Base-by-base conservation (phyloP, 2,888 invertebrate genomes). In the Aplocera efformata region DNA sequence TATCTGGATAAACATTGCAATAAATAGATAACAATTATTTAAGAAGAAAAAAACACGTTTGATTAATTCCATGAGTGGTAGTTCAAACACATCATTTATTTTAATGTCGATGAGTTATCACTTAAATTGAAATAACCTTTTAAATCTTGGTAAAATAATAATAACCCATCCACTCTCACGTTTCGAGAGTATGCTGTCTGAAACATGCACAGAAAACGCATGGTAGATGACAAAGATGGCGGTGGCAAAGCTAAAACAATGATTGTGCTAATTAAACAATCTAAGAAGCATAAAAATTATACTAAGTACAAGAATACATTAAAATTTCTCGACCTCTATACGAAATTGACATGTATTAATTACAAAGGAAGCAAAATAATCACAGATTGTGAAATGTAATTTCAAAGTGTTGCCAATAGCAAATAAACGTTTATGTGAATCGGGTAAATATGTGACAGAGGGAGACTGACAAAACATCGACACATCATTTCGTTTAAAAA, bases 401-500 rank as follows among this genome's bases (percentile, higher is more conserved):
- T 40, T 43, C 40, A 60, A 17, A 5, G 60, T 70, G 65, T 75
- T 76, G 74, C 72, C 68, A 73, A 58, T 54, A 58, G 39, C 23
- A 42, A 56, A 56, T 3, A 17, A 54, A 33, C 6, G 7, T 37
- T 37, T 56, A 20, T 27, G 43, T 44, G 53, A 42, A 61, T 59
- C 53, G 58, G 50, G 52, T 50, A 49, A 57, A 60, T 56, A 58
- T 53, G 60, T 64, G 52, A 60, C 58, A 71, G 72, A 75, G 70
- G 72, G 76, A 76, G 70, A 71, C 63, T 62, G 62, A 69, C 62
- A 62, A 66, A 68, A 70, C 64, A 71, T 53, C 75, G 81, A 81
- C 81, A 85, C 81, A 82, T 37, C 81, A 77, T 72, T 74, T 75
- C 72, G 67, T 74, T 72, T 65, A 75, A 76, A 72, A 77, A 78